Evolutionary conservation across 2,888 invertebrate genomes (phyloP).

Genomic region (Aporophyla lueneburgensis): DNA sequence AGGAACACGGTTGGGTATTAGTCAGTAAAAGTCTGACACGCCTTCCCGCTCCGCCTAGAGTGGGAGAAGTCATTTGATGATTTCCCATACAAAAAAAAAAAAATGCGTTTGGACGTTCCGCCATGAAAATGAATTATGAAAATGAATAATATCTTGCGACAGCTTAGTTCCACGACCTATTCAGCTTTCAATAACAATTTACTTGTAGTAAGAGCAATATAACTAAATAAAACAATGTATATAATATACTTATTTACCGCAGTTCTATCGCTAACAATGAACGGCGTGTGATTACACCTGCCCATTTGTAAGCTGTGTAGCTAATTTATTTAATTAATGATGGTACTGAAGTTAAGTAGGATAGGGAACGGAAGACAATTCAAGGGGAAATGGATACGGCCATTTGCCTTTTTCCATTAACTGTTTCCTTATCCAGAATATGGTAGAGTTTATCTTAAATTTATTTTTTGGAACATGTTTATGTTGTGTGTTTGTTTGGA

Average conservation of each 20-base stretch:
- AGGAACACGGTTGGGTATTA: too few relatives aligned
- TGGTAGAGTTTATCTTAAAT: neutral
- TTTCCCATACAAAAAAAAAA: too few relatives aligned
- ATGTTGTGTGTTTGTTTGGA: too few relatives aligned
- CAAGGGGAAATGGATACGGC: neutral
- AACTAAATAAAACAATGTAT: neutral
- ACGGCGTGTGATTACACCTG: slow-evolving; percentile 7
- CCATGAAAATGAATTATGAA: too few relatives aligned
- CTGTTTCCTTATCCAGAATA: neutral
- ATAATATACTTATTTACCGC: neutral
- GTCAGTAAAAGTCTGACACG: too few relatives aligned
- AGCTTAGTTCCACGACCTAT: neutral
- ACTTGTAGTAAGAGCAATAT: neutral
- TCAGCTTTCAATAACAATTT: slow-evolving; percentile 3
- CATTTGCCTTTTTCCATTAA: neutral
- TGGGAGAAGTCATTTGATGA: too few relatives aligned
- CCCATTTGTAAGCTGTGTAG: slow-evolving; percentile 7
- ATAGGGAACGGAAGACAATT: neutral
- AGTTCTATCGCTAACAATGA: neutral
- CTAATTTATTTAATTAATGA: slow-evolving; percentile 25
- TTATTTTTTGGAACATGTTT: neutral
- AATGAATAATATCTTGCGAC: neutral
- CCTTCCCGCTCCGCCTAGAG: too few relatives aligned
- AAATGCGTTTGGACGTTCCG: too few relatives aligned
- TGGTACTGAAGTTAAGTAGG: neutral